These are phyloP conservation scores for Pseudochaenichthys georgianus DNA, from an alignment of 2,797 vertebrate genomes.

Conservation along the genomic window DNA sequence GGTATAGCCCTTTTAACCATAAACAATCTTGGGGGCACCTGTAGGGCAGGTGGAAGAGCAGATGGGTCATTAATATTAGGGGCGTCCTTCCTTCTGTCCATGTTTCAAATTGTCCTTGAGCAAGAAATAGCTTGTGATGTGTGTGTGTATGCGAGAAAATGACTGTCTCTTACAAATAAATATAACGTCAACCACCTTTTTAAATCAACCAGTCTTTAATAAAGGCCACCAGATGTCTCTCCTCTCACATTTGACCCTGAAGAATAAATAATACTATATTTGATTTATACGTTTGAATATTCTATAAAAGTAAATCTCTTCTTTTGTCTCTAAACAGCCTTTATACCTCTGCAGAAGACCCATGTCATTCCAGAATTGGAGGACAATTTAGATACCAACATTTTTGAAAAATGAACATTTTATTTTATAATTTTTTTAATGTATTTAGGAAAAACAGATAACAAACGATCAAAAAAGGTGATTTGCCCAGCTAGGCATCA, in stretches of 20 bases:
- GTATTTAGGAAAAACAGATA: no score
- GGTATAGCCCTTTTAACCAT: background rate
- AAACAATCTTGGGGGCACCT: background rate
- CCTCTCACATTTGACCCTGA: constrained; percentile 17
- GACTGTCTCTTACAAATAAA: background rate
- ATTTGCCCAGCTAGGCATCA: no score
- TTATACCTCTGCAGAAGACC: background rate
- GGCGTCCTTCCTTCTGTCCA: background rate
- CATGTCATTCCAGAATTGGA: no score
- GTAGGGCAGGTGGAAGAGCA: background rate
- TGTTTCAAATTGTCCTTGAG: background rate
- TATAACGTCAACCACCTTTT: background rate
- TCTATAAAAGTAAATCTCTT: background rate
- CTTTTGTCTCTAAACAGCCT: background rate
- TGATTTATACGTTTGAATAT: constrained; percentile 1
- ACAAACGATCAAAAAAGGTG: no score
- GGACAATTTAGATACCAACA: no score
- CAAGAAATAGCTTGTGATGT: background rate
- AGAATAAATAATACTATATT: background rate
- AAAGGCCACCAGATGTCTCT: constrained; percentile 68
- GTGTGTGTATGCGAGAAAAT: background rate
- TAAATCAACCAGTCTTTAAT: background rate
- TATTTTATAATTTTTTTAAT: no score
- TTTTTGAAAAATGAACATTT: no score
- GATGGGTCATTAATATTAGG: background rate